phyloP scores from a whole-genome alignment of 2,113 vertebrate species.

The Hippocampus comes region DNA sequence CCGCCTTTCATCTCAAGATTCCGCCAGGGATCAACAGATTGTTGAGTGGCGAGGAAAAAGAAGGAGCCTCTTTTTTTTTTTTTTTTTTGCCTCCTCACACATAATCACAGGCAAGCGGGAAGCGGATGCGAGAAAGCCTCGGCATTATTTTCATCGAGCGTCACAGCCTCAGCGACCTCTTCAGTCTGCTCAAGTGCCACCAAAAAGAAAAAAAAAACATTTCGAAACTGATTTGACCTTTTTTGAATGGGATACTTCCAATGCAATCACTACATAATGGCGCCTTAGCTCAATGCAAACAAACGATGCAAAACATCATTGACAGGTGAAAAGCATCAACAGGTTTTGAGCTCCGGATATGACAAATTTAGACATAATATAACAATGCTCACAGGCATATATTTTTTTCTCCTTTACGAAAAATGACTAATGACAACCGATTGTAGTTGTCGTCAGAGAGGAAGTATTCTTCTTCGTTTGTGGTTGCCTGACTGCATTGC shows the following conservation, averaged over 20 bases:
- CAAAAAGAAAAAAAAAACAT: too few species aligned
- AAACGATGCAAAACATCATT: background rate
- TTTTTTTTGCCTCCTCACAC: constrained; percentile 36
- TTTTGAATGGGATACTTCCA: too few species aligned
- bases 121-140: background rate
- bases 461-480: too few species aligned
- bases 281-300: background rate
- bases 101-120: constrained; percentile 23
- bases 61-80: background rate
- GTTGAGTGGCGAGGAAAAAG: constrained; percentile 52
- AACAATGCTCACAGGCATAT: background rate
- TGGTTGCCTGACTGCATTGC: background rate
- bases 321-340: background rate
- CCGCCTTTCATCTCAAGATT: constrained; percentile 67
- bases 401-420: background rate
- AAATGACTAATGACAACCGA: too few species aligned
- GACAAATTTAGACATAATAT: background rate
- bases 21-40: constrained; percentile 63
- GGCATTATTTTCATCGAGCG: background rate
- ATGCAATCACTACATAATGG: too few species aligned
- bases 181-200: too few species aligned
- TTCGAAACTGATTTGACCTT: too few species aligned
- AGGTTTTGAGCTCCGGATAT: background rate
- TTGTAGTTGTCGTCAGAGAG: too few species aligned
- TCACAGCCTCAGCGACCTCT: too few species aligned